These are phyloP conservation scores for Rhagologus leucostigma DNA, from an alignment of 2,113 vertebrate species.

Conservation along the genomic window DNA sequence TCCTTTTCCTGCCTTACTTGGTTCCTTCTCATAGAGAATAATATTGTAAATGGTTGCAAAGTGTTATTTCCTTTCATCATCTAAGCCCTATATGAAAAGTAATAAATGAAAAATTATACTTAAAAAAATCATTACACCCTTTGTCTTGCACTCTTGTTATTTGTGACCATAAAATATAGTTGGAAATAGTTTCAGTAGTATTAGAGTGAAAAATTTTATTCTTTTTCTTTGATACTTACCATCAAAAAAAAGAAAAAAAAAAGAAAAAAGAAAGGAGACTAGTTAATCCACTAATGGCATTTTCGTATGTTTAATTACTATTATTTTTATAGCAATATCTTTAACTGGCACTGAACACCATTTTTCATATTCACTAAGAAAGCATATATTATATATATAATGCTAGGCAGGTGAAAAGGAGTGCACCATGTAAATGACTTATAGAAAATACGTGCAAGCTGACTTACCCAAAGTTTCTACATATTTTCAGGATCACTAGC, in stretches of 20 bases:
- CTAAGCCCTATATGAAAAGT: neutral
- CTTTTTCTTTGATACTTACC: neutral
- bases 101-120: neutral
- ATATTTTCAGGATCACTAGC: neutral
- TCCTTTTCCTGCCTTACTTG: neutral
- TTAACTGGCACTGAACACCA: neutral
- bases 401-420: neutral
- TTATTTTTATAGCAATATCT: neutral
- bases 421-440: neutral
- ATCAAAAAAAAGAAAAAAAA: neutral
- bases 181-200: neutral
- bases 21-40: neutral
- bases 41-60: neutral
- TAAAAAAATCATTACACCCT: neutral
- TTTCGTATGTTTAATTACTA: neutral
- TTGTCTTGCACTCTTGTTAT: neutral
- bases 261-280: fast-evolving
- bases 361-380: neutral
- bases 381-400: neutral
- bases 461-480: neutral
- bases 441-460: neutral
- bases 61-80: neutral
- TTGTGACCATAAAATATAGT: neutral
- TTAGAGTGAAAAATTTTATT: neutral
- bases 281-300: neutral